These are phyloP conservation scores for Tachyglossus aculeatus DNA, from an alignment of 2,797 vertebrate species.

Conservation along the genomic window DNA sequence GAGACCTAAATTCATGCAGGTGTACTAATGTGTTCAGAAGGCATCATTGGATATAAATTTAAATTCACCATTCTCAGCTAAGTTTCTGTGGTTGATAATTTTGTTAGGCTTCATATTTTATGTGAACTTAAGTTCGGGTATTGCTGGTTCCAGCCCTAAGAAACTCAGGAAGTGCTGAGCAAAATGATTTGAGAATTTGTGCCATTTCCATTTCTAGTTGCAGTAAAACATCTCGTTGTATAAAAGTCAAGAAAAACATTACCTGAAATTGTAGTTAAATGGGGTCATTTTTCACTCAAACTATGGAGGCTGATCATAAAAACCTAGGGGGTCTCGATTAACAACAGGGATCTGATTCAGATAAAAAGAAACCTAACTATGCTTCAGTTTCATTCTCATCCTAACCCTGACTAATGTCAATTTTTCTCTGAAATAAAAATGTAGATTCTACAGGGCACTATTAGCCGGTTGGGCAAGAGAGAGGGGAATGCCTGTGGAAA, in stretches of 20 bases:
- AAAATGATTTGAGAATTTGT: constrained; percentile 65
- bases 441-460: neutral
- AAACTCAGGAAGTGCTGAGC: too few species aligned
- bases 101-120: too few species aligned
- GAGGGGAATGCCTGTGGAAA: too few species aligned
- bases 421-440: constrained; percentile 2
- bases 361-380: constrained; percentile 38
- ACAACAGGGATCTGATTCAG: constrained; percentile 40
- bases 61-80: too few species aligned
- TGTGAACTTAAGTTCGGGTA: too few species aligned
- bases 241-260: constrained; percentile 71
- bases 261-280: constrained; percentile 68
- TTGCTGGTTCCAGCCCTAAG: too few species aligned
- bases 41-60: too few species aligned
- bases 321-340: constrained; percentile 66
- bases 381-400: constrained; percentile 8
- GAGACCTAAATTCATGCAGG: neutral
- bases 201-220: constrained; percentile 48
- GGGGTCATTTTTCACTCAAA: constrained; percentile 71
- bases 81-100: too few species aligned
- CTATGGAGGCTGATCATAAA: constrained; percentile 51
- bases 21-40: too few species aligned
- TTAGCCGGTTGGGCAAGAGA: neutral
- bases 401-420: neutral
- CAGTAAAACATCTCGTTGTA: constrained; percentile 69